phyloP scores from a whole-genome alignment of 2,797 vertebrate genomes.

The Anabas testudineus region DNA sequence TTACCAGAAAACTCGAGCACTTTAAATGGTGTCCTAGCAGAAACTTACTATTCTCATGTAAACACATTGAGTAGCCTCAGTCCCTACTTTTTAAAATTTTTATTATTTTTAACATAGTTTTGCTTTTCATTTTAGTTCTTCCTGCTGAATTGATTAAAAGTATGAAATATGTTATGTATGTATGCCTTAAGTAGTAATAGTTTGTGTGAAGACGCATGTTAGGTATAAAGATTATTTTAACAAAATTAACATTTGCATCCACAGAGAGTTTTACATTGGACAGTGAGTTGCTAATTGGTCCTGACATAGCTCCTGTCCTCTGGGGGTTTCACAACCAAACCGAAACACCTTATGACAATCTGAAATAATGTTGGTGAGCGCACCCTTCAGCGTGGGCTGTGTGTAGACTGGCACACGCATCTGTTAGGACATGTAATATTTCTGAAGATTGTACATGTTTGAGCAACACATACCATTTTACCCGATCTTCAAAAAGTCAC shows the following conservation, averaged over 20 bases:
- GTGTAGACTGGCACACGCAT: conserved; percentile 11
- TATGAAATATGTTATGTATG: conserved; percentile 13
- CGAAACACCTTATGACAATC: conserved; percentile 53
- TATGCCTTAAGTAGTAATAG: conserved; percentile 40
- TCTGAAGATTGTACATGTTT: conserved; percentile 25
- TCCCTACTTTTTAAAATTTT: neutral
- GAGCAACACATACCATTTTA: conserved; percentile 16
- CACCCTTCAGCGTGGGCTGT: conserved; percentile 34
- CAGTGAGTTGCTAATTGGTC: conserved; percentile 1
- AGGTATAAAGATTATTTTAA: neutral
- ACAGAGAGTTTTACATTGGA: neutral
- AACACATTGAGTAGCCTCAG: conserved; percentile 4
- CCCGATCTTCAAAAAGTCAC: neutral
- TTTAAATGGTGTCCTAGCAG: conserved; percentile 14
- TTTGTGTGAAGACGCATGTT: conserved; percentile 13
- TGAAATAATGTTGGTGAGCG: conserved; percentile 37
- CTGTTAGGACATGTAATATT: conserved; percentile 30
- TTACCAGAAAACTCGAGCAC: conserved; percentile 29
- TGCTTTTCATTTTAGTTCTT: neutral
- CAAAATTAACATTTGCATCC: conserved; percentile 14
- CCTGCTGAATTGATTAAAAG: neutral
- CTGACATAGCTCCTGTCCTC: neutral
- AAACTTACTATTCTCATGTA: neutral
- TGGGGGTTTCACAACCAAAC: conserved; percentile 20
- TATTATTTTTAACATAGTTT: neutral